These are phyloP conservation scores for Falco columbarius DNA, from an alignment of 2,797 vertebrate genomes.

Conservation along the genomic window DNA sequence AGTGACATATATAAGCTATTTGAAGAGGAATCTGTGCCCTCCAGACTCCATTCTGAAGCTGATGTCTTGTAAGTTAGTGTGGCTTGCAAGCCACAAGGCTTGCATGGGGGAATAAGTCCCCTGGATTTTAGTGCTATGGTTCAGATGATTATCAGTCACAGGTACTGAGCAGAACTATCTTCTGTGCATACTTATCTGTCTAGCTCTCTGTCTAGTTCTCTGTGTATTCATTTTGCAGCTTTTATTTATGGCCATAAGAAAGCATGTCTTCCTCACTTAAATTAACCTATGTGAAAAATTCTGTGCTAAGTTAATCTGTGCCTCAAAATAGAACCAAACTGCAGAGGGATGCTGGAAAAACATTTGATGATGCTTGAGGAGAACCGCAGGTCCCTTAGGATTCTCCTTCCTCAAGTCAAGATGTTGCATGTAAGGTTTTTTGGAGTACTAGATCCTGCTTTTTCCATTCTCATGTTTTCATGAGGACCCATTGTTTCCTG, in stretches of 20 bases:
- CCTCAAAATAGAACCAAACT: background rate
- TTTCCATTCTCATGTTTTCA: background rate
- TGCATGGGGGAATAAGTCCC: background rate
- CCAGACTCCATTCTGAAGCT: background rate
- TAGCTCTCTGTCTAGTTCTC: background rate
- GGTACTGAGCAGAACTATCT: background rate
- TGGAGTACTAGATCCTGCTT: background rate
- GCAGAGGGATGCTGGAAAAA: background rate
- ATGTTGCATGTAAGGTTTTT: background rate
- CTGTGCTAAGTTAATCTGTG: background rate
- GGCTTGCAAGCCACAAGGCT: background rate
- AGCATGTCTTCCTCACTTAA: background rate
- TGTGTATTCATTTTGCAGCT: background rate
- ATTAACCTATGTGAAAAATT: background rate
- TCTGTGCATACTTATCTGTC: background rate
- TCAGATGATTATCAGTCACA: background rate
- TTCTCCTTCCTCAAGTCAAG: background rate
- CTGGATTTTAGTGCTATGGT: background rate
- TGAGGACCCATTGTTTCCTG: background rate
- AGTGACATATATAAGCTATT: background rate
- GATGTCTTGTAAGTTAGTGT: background rate
- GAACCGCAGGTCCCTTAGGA: background rate
- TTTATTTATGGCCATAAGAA: background rate
- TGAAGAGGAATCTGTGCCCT: background rate
- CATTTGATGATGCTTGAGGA: background rate